Conservation (phyloP, 2,888 invertebrate species). For the Pammene aurita region DNA sequence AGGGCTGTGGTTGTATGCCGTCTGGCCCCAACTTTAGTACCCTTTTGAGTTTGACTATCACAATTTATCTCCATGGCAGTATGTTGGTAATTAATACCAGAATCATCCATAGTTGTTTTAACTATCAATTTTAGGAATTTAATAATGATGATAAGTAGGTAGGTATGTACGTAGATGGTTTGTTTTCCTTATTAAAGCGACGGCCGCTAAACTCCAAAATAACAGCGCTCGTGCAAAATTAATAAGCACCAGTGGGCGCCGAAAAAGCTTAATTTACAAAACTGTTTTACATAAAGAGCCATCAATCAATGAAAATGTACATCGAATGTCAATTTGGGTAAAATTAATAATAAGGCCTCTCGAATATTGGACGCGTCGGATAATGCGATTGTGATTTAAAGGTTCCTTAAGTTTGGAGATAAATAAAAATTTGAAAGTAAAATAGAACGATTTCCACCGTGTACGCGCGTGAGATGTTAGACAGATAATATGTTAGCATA, state of each 20-base stretch:
- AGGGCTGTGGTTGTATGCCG: too few relatives aligned
- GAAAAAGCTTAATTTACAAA: conserved; percentile 42
- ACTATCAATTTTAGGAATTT: conserved; percentile 23
- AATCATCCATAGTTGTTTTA: background rate
- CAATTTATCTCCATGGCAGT: background rate
- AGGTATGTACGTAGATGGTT: conserved; percentile 25
- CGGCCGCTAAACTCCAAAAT: conserved; percentile 24
- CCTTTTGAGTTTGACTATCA: too few relatives aligned
- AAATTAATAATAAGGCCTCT: conserved; percentile 47
- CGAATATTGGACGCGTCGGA: conserved; percentile 39
- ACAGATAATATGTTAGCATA: background rate
- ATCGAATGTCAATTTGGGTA: conserved; percentile 50
- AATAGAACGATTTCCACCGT: too few relatives aligned
- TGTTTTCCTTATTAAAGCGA: conserved; percentile 32
- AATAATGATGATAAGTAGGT: conserved; percentile 31
- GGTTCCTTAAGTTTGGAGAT: background rate
- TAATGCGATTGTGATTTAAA: conserved; percentile 11
- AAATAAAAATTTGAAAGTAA: background rate
- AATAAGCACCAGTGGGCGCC: conserved; percentile 33
- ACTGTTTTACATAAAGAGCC: conserved; percentile 50
- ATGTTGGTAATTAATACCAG: background rate
- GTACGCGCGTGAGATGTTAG: background rate
- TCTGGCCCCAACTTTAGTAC: too few relatives aligned
- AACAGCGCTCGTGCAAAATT: conserved; percentile 33
- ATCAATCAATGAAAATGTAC: conserved; percentile 53